These are phyloP conservation scores for Aeoliscus strigatus DNA, from an alignment of 2,797 vertebrate genomes.

Conservation along the genomic window DNA sequence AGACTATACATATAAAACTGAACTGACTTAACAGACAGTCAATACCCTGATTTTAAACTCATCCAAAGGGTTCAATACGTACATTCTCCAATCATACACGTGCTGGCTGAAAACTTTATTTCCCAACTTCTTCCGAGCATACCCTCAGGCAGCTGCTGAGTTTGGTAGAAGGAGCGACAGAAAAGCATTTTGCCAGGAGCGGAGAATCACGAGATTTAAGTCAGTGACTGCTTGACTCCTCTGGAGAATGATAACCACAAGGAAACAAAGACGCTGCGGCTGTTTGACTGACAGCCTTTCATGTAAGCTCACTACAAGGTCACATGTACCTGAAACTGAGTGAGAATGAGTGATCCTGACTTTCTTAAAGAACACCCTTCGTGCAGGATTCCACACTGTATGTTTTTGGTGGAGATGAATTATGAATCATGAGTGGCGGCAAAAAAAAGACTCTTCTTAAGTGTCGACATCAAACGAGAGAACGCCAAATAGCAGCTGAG, in stretches of 20 bases:
- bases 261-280: conserved; percentile 54
- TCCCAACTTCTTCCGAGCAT: conserved; percentile 59
- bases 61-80: no score
- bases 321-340: conserved; percentile 48
- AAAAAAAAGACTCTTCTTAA: conserved; percentile 27
- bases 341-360: conserved; percentile 42
- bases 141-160: conserved; percentile 50
- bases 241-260: conserved; percentile 54
- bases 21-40: no score
- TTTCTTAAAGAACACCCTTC: conserved; percentile 45
- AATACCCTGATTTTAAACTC: no score
- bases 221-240: conserved; percentile 51
- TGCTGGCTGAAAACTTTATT: conserved; percentile 8
- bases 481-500: conserved; percentile 33
- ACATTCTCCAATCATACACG: conserved; percentile 39
- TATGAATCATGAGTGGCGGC: conserved; percentile 33
- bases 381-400: conserved; percentile 21
- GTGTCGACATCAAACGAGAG: conserved; percentile 31
- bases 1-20: no score
- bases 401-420: conserved; percentile 42
- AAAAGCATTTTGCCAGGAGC: conserved; percentile 60
- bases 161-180: conserved; percentile 43
- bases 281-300: conserved; percentile 66
- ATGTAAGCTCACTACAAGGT: conserved; percentile 64
- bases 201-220: conserved; percentile 51